A percentile compares a stretch with the other conserved stretches of the same genome.
These are phyloP conservation scores for Chiloscyllium punctatum DNA, from an alignment of 2,797 vertebrate species.

Conservation along the genomic window DNA sequence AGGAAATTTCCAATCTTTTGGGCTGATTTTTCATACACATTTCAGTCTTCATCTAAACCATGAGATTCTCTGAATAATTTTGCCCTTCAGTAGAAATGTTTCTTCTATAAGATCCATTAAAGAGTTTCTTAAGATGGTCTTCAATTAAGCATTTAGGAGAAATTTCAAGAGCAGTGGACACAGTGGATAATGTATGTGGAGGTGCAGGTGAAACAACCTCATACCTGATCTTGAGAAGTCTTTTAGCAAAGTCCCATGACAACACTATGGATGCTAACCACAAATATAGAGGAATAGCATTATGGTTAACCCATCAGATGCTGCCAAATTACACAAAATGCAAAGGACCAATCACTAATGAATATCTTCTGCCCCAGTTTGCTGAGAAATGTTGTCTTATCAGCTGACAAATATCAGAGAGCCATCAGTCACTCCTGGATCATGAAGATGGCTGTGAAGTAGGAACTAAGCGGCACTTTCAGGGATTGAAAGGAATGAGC, in stretches of 20 bases:
- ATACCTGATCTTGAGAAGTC: neutral
- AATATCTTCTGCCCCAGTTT: neutral
- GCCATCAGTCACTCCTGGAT: neutral
- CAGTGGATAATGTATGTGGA: no score
- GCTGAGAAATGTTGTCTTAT: neutral
- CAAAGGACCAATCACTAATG: neutral
- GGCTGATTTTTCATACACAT: neutral
- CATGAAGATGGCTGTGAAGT: neutral
- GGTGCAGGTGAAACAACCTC: neutral
- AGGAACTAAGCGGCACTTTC: neutral
- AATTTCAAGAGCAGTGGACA: no score
- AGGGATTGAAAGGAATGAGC: neutral
- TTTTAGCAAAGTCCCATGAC: neutral
- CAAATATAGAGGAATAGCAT: neutral
- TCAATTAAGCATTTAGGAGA: neutral
- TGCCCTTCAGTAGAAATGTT: neutral
- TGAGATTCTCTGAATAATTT: neutral
- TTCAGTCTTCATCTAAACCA: neutral
- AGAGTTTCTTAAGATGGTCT: neutral
- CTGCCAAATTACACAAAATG: neutral
- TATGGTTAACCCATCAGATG: neutral
- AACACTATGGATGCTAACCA: neutral
- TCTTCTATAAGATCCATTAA: neutral
- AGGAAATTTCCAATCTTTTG: neutral
- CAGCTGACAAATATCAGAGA: neutral